A percentile compares a stretch with the other conserved stretches of the same genome.
Evolutionary conservation across 30 jellyfish, hydroid and myxozoan species (phyloP).

Genomic region (Sanderia malayensis): DNA sequence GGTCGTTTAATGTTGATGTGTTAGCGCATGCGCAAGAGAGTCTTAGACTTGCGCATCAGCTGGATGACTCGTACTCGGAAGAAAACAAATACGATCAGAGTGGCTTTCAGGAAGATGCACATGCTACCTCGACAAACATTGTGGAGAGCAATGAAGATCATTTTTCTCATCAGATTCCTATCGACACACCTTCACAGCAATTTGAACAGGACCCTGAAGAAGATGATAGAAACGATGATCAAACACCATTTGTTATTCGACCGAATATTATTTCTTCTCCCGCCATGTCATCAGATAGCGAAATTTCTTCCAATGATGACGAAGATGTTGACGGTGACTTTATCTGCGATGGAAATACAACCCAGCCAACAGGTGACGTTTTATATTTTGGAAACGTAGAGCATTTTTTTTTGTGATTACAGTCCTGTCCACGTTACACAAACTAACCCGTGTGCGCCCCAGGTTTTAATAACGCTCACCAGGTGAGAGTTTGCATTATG

Average conservation of each 20-base stretch:
- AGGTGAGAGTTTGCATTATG: too few relatives aligned
- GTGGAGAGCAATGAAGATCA: neutral
- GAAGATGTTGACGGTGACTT: slow-evolving; percentile 16
- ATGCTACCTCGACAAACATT: neutral
- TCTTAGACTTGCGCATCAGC: slow-evolving; percentile 35
- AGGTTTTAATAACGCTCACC: too few relatives aligned
- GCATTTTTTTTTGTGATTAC: too few relatives aligned
- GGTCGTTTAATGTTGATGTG: slow-evolving; percentile 18
- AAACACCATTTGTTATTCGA: slow-evolving; percentile 6
- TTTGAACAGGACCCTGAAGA: too few relatives aligned
- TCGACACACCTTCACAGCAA: neutral
- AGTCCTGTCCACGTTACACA: too few relatives aligned
- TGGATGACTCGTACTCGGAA: slow-evolving; percentile 41
- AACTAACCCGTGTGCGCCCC: too few relatives aligned
- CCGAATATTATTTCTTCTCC: slow-evolving; percentile 60
- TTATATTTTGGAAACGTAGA: too few relatives aligned
- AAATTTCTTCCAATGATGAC: slow-evolving; percentile 11
- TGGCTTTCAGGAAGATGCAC: neutral
- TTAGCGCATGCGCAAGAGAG: slow-evolving; percentile 52
- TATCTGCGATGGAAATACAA: too few relatives aligned
- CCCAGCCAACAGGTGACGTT: neutral
- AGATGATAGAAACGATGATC: too few relatives aligned
- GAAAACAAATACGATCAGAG: neutral
- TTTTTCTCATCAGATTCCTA: neutral
- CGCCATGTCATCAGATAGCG: slow-evolving; percentile 32